phyloP scores from a whole-genome alignment of 2,113 vertebrate genomes.

The Jaculus jaculus region DNA sequence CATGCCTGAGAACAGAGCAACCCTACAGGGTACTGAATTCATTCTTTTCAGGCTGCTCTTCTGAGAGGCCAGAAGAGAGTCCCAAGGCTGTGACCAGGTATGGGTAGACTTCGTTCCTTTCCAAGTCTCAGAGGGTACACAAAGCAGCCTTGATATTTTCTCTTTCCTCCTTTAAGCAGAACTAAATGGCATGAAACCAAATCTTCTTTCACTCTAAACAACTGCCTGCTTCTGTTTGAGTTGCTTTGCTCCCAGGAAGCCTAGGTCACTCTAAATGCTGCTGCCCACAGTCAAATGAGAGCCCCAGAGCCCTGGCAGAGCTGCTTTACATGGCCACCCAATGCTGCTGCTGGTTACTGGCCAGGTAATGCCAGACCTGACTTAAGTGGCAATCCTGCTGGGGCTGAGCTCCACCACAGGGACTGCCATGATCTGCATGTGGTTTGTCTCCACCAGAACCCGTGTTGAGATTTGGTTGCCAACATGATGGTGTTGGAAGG shows the following conservation, averaged over 20 bases:
- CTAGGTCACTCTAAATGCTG: not conserved
- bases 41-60: not conserved
- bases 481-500: not conserved
- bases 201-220: not conserved
- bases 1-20: fast-evolving
- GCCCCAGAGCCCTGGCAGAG: not conserved
- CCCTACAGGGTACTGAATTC: not conserved
- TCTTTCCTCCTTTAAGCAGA: not conserved
- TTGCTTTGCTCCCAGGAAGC: not conserved
- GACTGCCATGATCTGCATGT: not conserved
- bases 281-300: not conserved
- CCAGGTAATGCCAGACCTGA: not conserved
- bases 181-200: not conserved
- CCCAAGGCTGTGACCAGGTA: not conserved
- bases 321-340: not conserved
- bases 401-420: not conserved
- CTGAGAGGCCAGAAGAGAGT: not conserved
- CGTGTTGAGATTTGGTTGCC: not conserved
- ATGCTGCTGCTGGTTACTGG: not conserved
- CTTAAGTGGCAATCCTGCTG: not conserved
- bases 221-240: not conserved
- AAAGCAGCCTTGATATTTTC: not conserved
- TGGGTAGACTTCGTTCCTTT: not conserved
- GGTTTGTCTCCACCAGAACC: not conserved
- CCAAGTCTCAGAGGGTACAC: not conserved